A percentile compares a stretch with the other conserved stretches of the same genome.
Evolutionary conservation across 2,888 invertebrate genomes (phyloP).

Genomic region (Bombylius discolor): DNA sequence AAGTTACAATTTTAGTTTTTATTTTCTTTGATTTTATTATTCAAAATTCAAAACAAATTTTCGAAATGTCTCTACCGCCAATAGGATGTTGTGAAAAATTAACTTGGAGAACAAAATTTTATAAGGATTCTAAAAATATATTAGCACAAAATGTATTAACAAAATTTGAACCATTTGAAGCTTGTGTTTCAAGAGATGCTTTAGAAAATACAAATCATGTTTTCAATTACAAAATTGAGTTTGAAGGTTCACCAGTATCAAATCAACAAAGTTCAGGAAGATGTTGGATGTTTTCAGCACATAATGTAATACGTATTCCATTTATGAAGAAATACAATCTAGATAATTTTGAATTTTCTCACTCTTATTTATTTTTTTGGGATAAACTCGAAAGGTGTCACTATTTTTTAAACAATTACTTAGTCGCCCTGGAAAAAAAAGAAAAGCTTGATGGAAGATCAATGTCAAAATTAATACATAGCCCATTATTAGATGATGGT

Average conservation of each 20-base stretch:
- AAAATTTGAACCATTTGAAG: too few relatives aligned
- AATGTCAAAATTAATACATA: slow-evolving; percentile 37
- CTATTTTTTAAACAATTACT: slow-evolving; percentile 47
- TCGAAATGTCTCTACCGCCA: too few relatives aligned
- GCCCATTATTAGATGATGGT: slow-evolving; percentile 68
- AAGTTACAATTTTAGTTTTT: too few relatives aligned
- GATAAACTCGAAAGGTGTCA: slow-evolving; percentile 84
- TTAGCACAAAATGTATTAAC: too few relatives aligned
- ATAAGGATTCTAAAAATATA: too few relatives aligned
- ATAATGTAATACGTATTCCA: slow-evolving; percentile 73
- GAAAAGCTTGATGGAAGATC: slow-evolving; percentile 68
- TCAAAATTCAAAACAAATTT: too few relatives aligned
- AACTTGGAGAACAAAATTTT: too few relatives aligned
- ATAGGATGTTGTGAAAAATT: too few relatives aligned
- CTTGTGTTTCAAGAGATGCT: too few relatives aligned
- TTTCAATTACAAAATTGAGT: slow-evolving; percentile 44
- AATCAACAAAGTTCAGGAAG: slow-evolving; percentile 79
- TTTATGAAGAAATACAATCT: slow-evolving; percentile 70
- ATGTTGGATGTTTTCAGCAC: slow-evolving; percentile 81
- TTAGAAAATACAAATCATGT: too few relatives aligned
- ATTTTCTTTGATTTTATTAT: too few relatives aligned
- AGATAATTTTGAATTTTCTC: slow-evolving; percentile 88
- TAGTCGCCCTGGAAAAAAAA: slow-evolving; percentile 29
- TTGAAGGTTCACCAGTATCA: slow-evolving; percentile 75
- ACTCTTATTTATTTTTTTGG: slow-evolving; percentile 80